Base-by-base conservation (phyloP, 2,888 invertebrate genomes). In the Mythimna albipuncta region DNA sequence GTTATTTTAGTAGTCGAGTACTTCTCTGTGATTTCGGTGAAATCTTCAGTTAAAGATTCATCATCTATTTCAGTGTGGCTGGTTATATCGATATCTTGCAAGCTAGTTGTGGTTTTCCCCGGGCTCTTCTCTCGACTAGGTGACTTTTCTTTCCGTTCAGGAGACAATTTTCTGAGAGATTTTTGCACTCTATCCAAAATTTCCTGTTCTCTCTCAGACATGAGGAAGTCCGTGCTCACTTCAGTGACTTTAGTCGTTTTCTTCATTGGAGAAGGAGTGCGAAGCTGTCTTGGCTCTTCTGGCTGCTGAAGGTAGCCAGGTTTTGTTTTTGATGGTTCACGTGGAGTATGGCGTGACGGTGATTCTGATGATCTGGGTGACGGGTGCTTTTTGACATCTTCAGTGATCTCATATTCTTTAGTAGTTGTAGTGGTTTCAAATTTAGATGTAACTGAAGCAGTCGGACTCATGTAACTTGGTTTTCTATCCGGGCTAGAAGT, bases 151-250 rank as follows among this genome's bases (percentile, higher is more conserved):
- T 88, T 93, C 16, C 94, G 92, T 41, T 92, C 91, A 0, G 95
- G 95, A n/a, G 96, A 96, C 21, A 95, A 82, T 81, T 93, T 95
- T 82, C 94, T 89, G 6, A 94, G 85, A 21, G 95, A 94, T 65
- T 93, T 93, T 85, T 95, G 93, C 6, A 95, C 94, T 85, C 89
- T 92, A 63, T 95, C 92, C 21, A 95, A 79, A 79, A 95, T 90
- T 87, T 95, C 94, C 83, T 93, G 92, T 85, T 95, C 94, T 85
- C 92, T 91, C 85, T 96, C 95, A 5, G 93, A 91, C 47, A 89
- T 81, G 10, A 94, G 89, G 65, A 94, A 93, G 57, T 92, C 90
- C 44, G 87, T 87, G 54, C 74, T 91, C 0, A 88, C 77, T 77
- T 92, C 90, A 38, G 86, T 88, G 19, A 82, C 77, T 69, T 78